Evolutionary conservation across 2,888 invertebrate genomes (phyloP).

Genomic region (Nudaria mundana): DNA sequence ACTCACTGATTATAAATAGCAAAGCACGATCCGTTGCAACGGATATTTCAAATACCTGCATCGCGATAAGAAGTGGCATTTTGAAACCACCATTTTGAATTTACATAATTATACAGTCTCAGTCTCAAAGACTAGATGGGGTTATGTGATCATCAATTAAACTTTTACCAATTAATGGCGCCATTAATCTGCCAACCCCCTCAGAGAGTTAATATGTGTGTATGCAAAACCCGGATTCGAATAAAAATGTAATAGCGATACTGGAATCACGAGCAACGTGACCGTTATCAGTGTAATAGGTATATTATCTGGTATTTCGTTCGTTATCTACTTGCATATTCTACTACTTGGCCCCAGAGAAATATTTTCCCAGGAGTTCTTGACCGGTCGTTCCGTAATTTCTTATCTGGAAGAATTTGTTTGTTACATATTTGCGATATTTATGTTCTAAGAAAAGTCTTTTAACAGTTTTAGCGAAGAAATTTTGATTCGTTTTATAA

Average conservation of each 20-base stretch:
- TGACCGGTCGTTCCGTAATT: neutral
- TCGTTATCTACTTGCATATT: neutral
- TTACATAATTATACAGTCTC: too few relatives aligned
- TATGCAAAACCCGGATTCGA: neutral
- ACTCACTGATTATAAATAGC: neutral
- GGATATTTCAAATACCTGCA: neutral
- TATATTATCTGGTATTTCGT: neutral
- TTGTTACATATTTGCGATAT: neutral
- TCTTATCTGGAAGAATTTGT: neutral
- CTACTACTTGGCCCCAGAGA: neutral
- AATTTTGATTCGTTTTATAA: too few relatives aligned
- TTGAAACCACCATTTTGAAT: too few relatives aligned
- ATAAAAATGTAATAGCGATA: neutral
- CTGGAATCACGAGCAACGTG: neutral
- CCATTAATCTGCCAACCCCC: neutral
- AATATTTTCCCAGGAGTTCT: conserved; percentile 1
- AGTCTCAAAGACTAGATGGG: too few relatives aligned
- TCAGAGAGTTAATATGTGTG: neutral
- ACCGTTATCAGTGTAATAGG: conserved; percentile 1
- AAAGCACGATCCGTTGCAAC: neutral
- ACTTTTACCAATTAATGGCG: too few relatives aligned
- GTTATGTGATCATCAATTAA: too few relatives aligned
- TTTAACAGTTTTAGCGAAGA: too few relatives aligned
- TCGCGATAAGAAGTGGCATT: neutral
- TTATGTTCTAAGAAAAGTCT: too few relatives aligned